Percentiles rank a stretch among this genome's conserved stretches.
These are phyloP conservation scores for Solea senegalensis DNA, from an alignment of 2,113 vertebrate genomes.

Conservation along the genomic window DNA sequence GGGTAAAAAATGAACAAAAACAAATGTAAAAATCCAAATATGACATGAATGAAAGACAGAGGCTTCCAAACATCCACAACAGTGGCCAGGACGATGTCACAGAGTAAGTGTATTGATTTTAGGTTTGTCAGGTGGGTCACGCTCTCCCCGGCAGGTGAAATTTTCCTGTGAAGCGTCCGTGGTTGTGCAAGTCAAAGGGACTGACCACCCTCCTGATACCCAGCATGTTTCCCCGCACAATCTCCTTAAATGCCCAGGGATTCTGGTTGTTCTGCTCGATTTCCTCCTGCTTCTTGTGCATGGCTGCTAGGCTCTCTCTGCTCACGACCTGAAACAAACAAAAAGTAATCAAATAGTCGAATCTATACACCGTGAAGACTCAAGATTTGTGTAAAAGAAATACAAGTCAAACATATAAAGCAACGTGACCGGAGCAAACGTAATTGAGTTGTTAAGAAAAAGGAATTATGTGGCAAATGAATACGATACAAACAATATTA, in stretches of 20 bases:
- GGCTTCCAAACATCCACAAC: too few relatives aligned
- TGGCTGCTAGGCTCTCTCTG: constrained; percentile 77
- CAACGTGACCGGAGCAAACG: background rate
- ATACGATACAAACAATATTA: too few relatives aligned
- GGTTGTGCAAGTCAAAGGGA: constrained; percentile 84
- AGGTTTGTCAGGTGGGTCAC: constrained; percentile 60
- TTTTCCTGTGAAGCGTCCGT: constrained; percentile 90
- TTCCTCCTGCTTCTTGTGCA: constrained; percentile 75
- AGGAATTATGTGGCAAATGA: too few relatives aligned
- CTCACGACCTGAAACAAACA: constrained; percentile 80
- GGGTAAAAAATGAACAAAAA: too few relatives aligned
- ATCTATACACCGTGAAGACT: too few relatives aligned
- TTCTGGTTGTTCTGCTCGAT: constrained; percentile 88
- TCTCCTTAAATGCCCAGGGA: constrained; percentile 91
- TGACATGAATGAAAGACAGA: too few relatives aligned
- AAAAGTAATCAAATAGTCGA: background rate
- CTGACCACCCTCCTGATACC: constrained; percentile 90
- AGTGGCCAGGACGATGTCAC: background rate
- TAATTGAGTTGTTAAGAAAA: too few relatives aligned
- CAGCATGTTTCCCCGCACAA: constrained; percentile 88
- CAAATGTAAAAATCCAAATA: too few relatives aligned
- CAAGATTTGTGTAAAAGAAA: too few relatives aligned
- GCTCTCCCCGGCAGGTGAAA: constrained; percentile 85
- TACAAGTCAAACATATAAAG: background rate
- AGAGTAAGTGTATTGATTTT: constrained; percentile 1